phyloP scores from a whole-genome alignment of 92 coral and sea anemone species.

The Meandrina meandrites region DNA sequence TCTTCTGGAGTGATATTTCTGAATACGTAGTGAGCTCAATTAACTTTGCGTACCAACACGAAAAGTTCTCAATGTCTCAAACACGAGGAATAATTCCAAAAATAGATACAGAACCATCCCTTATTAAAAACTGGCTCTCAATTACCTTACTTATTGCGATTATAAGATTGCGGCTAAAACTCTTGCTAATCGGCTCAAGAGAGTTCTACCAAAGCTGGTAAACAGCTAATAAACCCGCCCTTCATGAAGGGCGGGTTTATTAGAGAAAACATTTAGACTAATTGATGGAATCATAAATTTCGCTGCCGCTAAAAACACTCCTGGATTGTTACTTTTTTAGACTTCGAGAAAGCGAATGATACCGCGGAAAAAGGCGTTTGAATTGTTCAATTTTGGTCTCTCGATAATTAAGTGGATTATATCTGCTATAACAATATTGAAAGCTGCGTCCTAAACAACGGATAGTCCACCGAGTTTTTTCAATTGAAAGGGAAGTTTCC shows the following conservation, averaged over 20 bases:
- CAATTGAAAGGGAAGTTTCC: no score
- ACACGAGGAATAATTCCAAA: slow-evolving; percentile 44
- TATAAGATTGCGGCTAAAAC: slow-evolving; percentile 49
- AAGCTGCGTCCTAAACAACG: no score
- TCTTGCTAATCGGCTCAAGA: slow-evolving; percentile 36
- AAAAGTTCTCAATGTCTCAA: slow-evolving; percentile 46
- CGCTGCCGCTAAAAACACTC: slow-evolving; percentile 17
- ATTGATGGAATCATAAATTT: no score
- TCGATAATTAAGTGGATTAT: background rate
- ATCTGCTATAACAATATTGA: no score
- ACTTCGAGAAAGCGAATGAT: slow-evolving; percentile 44
- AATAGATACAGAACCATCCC: slow-evolving; percentile 44
- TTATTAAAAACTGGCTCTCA: slow-evolving; percentile 47
- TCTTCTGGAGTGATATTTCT: background rate
- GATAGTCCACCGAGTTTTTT: no score
- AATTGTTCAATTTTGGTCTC: slow-evolving; percentile 28
- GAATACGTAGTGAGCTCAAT: slow-evolving; percentile 30
- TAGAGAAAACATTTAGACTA: slow-evolving; percentile 44
- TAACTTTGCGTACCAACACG: slow-evolving; percentile 44
- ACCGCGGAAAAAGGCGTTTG: slow-evolving; percentile 29
- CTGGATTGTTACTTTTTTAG: slow-evolving; percentile 39
- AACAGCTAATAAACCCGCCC: slow-evolving; percentile 43
- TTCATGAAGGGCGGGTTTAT: slow-evolving; percentile 45
- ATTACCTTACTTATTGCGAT: slow-evolving; percentile 46
- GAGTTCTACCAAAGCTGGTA: no score